Evolutionary conservation across 2,888 invertebrate species (phyloP).

Genomic region (Pardosa pseudoannulata): DNA sequence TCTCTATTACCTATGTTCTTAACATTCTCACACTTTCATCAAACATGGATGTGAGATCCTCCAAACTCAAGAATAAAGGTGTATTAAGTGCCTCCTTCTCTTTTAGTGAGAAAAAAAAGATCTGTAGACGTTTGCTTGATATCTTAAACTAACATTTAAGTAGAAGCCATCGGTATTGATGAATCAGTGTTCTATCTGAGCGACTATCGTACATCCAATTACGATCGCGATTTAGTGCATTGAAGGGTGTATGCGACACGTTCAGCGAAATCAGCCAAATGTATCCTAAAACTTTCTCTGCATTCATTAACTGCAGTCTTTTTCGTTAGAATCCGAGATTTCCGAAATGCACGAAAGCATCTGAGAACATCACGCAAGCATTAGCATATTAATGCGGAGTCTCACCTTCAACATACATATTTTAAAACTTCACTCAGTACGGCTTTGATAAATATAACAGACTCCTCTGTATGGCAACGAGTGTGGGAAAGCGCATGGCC

Average conservation of each 20-base stretch:
- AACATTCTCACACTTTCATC: background rate
- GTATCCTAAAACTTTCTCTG: constrained; percentile 16
- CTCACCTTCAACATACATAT: constrained; percentile 26
- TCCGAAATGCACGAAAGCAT: constrained; percentile 8
- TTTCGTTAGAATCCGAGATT: constrained; percentile 10
- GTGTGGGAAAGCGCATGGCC: background rate
- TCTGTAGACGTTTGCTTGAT: too few relatives aligned
- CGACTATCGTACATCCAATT: background rate
- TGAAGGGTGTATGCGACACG: background rate
- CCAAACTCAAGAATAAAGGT: too few relatives aligned
- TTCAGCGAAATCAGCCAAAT: constrained; percentile 12
- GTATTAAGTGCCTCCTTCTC: too few relatives aligned
- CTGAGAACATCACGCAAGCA: constrained; percentile 7
- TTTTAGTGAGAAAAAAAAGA: too few relatives aligned
- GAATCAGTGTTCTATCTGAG: too few relatives aligned
- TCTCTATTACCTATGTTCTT: background rate
- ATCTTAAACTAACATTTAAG: too few relatives aligned
- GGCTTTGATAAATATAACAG: constrained; percentile 16
- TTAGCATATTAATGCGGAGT: constrained; percentile 27
- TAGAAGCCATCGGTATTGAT: too few relatives aligned
- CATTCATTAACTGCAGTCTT: constrained; percentile 21
- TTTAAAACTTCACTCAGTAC: constrained; percentile 19
- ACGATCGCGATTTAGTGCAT: background rate
- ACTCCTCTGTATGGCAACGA: background rate
- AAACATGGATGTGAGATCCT: too few relatives aligned